Conservation (phyloP, 2,797 vertebrate genomes). For the Danio choprae region DNA sequence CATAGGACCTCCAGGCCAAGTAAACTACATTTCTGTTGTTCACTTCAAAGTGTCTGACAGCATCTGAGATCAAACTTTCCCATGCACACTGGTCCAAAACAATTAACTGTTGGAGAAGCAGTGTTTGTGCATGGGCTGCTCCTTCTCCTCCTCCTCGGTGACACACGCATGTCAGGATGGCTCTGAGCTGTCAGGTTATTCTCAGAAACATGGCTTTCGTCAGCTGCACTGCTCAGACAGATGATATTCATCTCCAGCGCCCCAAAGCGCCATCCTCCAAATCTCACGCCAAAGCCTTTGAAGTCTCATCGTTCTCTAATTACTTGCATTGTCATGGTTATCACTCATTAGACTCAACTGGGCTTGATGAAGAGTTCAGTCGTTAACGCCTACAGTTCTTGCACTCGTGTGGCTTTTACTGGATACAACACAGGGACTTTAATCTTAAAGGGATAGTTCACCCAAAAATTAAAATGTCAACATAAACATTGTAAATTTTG, state of each 20-base stretch:
- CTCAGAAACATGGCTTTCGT: conserved; percentile 53
- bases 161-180: conserved; percentile 40
- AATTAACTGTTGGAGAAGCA: conserved; percentile 25
- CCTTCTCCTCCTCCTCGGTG: conserved; percentile 31
- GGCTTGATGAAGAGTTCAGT: conserved; percentile 15
- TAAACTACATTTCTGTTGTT: neutral
- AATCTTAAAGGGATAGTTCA: no score
- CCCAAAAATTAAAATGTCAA: no score
- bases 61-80: neutral
- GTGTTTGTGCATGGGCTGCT: conserved; percentile 21
- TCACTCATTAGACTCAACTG: conserved; percentile 39
- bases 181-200: conserved; percentile 57
- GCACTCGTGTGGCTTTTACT: neutral
- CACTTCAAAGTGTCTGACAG: conserved; percentile 16
- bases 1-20: no score
- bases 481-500: no score
- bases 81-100: conserved; percentile 33
- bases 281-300: conserved; percentile 50
- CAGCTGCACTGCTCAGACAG: conserved; percentile 45
- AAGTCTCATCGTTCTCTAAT: conserved; percentile 52
- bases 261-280: conserved; percentile 49
- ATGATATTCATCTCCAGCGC: conserved; percentile 50
- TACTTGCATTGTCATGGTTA: conserved; percentile 51
- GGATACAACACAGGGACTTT: neutral
- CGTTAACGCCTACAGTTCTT: neutral